Base-by-base conservation (phyloP, 2,888 invertebrate genomes). In the Diarsia brunnea region DNA sequence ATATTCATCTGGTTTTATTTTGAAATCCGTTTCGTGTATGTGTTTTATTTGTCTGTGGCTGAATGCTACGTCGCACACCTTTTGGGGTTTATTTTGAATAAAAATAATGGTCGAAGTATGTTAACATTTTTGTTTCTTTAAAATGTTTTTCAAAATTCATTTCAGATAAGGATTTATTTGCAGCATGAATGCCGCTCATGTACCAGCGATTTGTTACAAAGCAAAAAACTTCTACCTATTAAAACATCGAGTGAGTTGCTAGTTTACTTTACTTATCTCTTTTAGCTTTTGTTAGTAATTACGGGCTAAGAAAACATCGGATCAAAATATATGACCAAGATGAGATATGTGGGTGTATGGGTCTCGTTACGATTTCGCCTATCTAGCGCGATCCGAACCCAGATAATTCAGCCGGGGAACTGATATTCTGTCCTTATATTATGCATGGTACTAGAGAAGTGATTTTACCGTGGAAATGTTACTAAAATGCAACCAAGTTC, bases 361-460 rank as follows among this genome's bases (percentile, higher is more conserved):
- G 16, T 19, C 43, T 24, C 55, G 68, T 38, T 63, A 31, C 21
- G 16, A 82, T 84, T 66, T 49, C 60, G 75, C 65, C 73, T 74
- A 82, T 68, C 53, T 12, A 60, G 79, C 74, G 31, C 24, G 49
- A 81, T 74, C 45, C 67, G 38, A 12, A 31, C 45, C 16, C 79
- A 51, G 78, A 78, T 82, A 73, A 74, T 70, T 63, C 61, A 38
- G 24, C 45, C 24, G 12, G 58, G 38, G 60, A 73, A 45, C 66
- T 47, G 24, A 70, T 71, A 77, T 77, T 73, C 66, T 55, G 31
- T 66, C 64, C 68, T 75, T 70, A 84, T 82, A 75, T 82, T 70
- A 78, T 82, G 75, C 67, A 77, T 74, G 53, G 69, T 66, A 8
- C 63, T 51, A 1, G 31, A 4, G 4, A 72, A 67, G 12, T 69